Percentiles rank a stretch among this genome's conserved stretches.
Evolutionary conservation across 2,888 invertebrate species (phyloP).

Genomic region (Latheticus oryzae): DNA sequence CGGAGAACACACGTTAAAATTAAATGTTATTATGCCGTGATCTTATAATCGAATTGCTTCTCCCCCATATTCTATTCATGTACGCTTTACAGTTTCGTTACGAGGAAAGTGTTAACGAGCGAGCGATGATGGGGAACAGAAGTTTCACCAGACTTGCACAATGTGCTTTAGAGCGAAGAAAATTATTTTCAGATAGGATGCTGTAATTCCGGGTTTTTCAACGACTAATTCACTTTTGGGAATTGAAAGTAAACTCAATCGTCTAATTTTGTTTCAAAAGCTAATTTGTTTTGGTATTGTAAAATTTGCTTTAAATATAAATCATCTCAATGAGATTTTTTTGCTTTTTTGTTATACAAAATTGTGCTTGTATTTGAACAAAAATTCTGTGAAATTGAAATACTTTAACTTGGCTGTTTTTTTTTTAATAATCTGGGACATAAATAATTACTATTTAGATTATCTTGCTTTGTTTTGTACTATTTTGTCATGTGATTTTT

Average conservation of each 20-base stretch:
- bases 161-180: slow-evolving; percentile 15
- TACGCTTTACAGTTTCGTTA: slow-evolving; percentile 28
- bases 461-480: no score
- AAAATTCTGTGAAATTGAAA: no score
- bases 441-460: no score
- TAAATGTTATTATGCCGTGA: slow-evolving; percentile 46
- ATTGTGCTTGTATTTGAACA: no score
- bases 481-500: no score
- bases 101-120: slow-evolving; percentile 36
- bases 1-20: slow-evolving; percentile 45
- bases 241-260: slow-evolving; percentile 1
- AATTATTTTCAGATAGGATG: slow-evolving; percentile 29
- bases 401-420: no score
- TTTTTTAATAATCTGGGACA: no score
- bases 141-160: slow-evolving; percentile 10
- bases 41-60: slow-evolving; percentile 45
- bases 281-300: no score
- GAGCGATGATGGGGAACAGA: slow-evolving; percentile 28
- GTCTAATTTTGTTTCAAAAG: not conserved
- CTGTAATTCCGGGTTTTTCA: slow-evolving; percentile 16
- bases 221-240: not conserved
- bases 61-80: slow-evolving; percentile 34
- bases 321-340: no score
- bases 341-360: no score
- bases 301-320: no score